phyloP scores from a whole-genome alignment of 2,113 vertebrate genomes.

The Genyomyrus donnyi region DNA sequence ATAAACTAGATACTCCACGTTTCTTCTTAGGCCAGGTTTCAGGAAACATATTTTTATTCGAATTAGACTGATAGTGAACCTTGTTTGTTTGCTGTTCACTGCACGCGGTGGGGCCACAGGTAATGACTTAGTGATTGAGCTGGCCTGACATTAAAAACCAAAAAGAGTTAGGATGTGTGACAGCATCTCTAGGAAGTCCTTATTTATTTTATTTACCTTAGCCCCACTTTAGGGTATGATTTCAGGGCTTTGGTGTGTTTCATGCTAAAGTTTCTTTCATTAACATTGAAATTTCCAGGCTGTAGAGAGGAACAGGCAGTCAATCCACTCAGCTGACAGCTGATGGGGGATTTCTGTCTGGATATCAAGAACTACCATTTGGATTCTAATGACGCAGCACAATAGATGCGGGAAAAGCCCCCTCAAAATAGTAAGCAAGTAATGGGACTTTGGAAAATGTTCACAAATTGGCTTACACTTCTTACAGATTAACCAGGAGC shows the following conservation, averaged over 20 bases:
- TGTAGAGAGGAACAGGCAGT: constrained; percentile 13
- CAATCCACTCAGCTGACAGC: constrained; percentile 26
- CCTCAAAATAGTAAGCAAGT: not conserved
- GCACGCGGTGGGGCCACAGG: not conserved
- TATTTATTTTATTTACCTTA: not conserved
- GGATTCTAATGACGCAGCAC: not conserved
- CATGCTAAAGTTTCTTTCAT: constrained; percentile 1
- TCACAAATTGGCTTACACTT: not conserved
- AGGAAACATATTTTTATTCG: not conserved
- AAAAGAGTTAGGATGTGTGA: not conserved
- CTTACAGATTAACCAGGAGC: constrained; percentile 10
- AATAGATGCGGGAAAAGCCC: not conserved
- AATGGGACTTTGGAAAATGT: not conserved
- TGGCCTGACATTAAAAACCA: not conserved
- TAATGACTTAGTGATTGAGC: not conserved
- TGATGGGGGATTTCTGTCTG: constrained; percentile 11
- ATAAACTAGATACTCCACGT: not conserved
- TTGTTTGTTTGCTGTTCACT: not conserved
- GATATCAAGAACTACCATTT: not conserved
- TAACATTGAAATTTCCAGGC: constrained; percentile 6
- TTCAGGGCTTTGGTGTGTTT: not conserved
- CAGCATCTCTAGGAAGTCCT: not conserved
- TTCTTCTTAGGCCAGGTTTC: not conserved
- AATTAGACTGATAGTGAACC: not conserved
- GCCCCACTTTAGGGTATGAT: not conserved